Conservation (phyloP, 2,113 vertebrate species). For the Heloderma charlesbogerti region DNA sequence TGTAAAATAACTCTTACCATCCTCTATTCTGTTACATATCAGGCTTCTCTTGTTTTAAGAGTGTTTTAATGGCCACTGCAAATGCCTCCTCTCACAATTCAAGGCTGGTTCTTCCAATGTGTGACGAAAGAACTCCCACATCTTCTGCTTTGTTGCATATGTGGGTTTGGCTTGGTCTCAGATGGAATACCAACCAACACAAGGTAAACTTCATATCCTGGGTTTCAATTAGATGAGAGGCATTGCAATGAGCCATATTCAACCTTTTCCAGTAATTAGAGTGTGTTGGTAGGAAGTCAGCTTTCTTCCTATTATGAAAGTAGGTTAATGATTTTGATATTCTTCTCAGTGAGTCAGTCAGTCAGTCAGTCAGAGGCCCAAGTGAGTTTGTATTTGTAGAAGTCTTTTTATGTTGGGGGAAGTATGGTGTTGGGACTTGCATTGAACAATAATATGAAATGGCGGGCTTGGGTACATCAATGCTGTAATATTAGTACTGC, state of each 20-base stretch:
- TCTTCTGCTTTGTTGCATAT: background rate
- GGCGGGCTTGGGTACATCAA: background rate
- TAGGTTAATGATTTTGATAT: background rate
- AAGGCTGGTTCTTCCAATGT: background rate
- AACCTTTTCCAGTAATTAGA: background rate
- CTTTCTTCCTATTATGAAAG: background rate
- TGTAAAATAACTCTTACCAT: background rate
- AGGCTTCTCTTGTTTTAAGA: background rate
- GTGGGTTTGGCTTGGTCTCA: background rate
- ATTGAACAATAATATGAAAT: background rate
- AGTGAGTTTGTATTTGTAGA: background rate
- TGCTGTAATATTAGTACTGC: background rate
- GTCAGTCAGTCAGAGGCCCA: background rate
- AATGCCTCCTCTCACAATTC: background rate
- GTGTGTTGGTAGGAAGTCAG: background rate
- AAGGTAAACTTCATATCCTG: background rate
- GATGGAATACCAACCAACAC: background rate
- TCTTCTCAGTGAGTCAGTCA: background rate
- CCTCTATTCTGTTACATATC: background rate
- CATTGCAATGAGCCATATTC: background rate
- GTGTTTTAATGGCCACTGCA: background rate
- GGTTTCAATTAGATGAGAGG: background rate
- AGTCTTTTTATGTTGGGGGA: background rate
- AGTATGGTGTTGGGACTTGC: background rate
- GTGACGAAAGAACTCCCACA: background rate